Percentiles rank a stretch among this genome's conserved stretches.
Conservation (phyloP, 2,888 invertebrate genomes). For the Deilephila porcellus region DNA sequence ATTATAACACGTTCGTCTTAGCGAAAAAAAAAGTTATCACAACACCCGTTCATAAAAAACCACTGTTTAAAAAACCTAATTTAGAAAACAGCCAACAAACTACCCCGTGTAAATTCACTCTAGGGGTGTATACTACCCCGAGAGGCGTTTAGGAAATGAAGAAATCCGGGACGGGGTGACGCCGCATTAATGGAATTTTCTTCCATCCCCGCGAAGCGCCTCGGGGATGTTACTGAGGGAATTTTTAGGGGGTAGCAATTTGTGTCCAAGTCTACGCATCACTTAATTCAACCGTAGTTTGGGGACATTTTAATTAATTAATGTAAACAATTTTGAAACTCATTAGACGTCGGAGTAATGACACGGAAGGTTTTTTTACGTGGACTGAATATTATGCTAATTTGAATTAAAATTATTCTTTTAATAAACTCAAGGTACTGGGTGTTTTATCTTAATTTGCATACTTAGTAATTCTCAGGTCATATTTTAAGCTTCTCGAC, state of each 20-base stretch:
- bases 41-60: not conserved
- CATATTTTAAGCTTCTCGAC: not conserved
- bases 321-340: slow-evolving; percentile 25
- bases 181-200: slow-evolving; percentile 67
- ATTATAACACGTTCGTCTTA: too few relatives aligned
- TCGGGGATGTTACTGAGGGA: not conserved
- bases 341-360: slow-evolving; percentile 10
- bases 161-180: slow-evolving; percentile 63
- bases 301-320: slow-evolving; percentile 21
- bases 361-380: slow-evolving; percentile 9
- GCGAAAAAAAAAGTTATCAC: not conserved
- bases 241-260: slow-evolving; percentile 30
- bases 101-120: slow-evolving; percentile 42
- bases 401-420: slow-evolving; percentile 5
- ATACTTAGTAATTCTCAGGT: not conserved
- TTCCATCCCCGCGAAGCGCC: slow-evolving; percentile 41
- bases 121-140: slow-evolving; percentile 35
- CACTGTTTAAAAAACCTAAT: slow-evolving; percentile 24
- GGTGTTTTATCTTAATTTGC: too few relatives aligned
- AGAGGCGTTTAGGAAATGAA: slow-evolving; percentile 70
- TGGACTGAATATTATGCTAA: not conserved
- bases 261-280: slow-evolving; percentile 30
- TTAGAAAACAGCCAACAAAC: slow-evolving; percentile 33
- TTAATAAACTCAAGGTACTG: not conserved
- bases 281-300: slow-evolving; percentile 29